These are phyloP conservation scores for Heliconius cydno DNA, from an alignment of 2,888 invertebrate species.

Conservation along the genomic window DNA sequence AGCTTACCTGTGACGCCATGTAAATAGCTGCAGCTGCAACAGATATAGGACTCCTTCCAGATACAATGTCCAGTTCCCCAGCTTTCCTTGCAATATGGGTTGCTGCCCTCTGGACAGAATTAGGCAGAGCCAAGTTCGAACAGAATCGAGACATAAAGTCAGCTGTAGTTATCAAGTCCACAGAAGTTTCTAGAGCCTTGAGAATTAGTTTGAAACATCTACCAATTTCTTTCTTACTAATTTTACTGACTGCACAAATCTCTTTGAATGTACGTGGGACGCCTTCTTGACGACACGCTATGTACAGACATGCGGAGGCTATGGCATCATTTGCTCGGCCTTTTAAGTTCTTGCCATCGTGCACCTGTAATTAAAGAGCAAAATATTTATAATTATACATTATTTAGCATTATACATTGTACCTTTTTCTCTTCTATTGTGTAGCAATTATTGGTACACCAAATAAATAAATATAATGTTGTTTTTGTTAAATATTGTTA, in stretches of 20 bases:
- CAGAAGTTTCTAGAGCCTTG: constrained; percentile 97
- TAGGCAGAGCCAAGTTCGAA: constrained; percentile 94
- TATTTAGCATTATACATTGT: neutral
- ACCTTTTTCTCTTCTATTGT: too few species aligned
- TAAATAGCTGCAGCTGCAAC: constrained; percentile 99
- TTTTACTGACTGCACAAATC: constrained; percentile 99
- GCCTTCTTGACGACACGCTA: constrained; percentile 99
- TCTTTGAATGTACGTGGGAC: constrained; percentile 99
- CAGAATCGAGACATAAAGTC: constrained; percentile 99
- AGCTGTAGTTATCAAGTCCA: constrained; percentile 98
- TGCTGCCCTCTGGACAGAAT: constrained; percentile 95
- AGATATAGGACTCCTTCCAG: constrained; percentile 98
- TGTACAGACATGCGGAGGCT: constrained; percentile 99
- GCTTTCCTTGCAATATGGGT: constrained; percentile 98
- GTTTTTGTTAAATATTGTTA: too few species aligned
- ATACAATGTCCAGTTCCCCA: constrained; percentile 97
- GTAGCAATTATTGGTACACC: too few species aligned
- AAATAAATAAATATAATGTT: too few species aligned
- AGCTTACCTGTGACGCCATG: constrained; percentile 96
- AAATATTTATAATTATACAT: neutral
- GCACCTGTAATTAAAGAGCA: constrained; percentile 81
- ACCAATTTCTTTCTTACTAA: constrained; percentile 99
- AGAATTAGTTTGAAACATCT: constrained; percentile 98
- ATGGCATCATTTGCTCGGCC: constrained; percentile 99
- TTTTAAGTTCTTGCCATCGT: constrained; percentile 97